phyloP scores from a whole-genome alignment of 2,113 vertebrate species.

The Nasalis larvatus region DNA sequence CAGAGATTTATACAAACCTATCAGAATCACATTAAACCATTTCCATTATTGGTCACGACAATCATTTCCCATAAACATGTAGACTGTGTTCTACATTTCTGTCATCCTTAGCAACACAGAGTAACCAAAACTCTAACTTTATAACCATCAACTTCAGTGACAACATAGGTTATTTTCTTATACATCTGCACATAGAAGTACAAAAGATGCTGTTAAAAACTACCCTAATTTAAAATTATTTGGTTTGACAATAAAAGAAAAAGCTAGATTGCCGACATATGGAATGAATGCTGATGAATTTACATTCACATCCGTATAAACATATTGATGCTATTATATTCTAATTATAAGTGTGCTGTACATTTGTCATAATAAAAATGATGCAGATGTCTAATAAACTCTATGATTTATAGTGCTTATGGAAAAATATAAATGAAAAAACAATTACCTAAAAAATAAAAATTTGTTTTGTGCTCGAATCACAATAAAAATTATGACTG shows the following conservation, averaged over 20 bases:
- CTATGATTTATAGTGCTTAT: conserved; percentile 47
- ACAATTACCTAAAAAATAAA: conserved; percentile 47
- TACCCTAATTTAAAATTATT: conserved; percentile 48
- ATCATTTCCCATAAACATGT: not conserved
- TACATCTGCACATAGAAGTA: not conserved
- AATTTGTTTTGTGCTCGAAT: conserved; percentile 17
- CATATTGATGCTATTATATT: conserved; percentile 67
- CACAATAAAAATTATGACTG: not conserved
- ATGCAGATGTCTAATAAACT: not conserved
- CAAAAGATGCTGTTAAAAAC: not conserved
- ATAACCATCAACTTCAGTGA: not conserved
- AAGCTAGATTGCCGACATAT: conserved; percentile 47
- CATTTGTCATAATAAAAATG: conserved; percentile 47
- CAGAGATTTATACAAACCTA: not conserved
- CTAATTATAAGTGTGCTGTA: conserved; percentile 63
- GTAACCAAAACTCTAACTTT: not conserved
- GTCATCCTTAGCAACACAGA: not conserved
- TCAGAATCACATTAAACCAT: not conserved
- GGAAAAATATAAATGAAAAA: not conserved
- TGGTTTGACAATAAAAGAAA: conserved; percentile 19
- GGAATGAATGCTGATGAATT: conserved; percentile 47
- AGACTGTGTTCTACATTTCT: not conserved
- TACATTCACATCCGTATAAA: conserved; percentile 67
- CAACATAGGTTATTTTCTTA: not conserved
- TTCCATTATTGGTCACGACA: not conserved